Evolutionary conservation across 2,113 vertebrate genomes (phyloP), one percentile per base, ranked within the genome.

Genomic region (Ictidomys tridecemlineatus): DNA sequence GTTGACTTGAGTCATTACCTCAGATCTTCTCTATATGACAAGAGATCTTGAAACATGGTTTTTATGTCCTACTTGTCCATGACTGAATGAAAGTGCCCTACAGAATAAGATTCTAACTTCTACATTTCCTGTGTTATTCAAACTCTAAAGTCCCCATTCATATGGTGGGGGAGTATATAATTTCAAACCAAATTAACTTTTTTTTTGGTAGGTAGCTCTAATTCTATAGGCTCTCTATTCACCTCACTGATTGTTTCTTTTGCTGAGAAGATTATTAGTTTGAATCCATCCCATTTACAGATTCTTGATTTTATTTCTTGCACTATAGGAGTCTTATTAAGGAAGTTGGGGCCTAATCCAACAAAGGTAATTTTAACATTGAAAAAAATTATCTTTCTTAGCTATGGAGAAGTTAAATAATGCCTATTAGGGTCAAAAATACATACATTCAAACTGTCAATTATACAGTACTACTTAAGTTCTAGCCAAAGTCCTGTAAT

Each of bases 371-470:
- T 91, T 91, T 93, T 65, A 91, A 42, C 22, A 85, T 86, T 69
- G 42, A 58, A 91, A 65, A 73, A 95, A 73, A 0, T 39, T 17
- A 73, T 9, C 13, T 91, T 63, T 69, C 4, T 53, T 92, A 58
- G 48, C 53, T 80, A 79, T 95, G 88, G 34, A 84, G n/a, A 37
- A 95, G 42, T 45, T 92, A 24, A 93, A 30, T 42, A 78, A 84
- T 28, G 6, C 70, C 26, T 77, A 45, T 18, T 65, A 92, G 74
- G n/a, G n/a, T 84, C 84, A 93, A 90, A 85, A 89, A 89, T 51
- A 79, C 10, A 84, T 51, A 96, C 34, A 11, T 89, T 85, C 42
- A 87, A 94, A 96, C 84, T 69, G 20, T 73, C n/a, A 96, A 93
- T 85, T 77, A 67, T 8, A 82, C 2, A 85, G 30, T 42, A 63